Base-by-base conservation (phyloP, 2,113 vertebrate genomes). In the Origma solitaria region DNA sequence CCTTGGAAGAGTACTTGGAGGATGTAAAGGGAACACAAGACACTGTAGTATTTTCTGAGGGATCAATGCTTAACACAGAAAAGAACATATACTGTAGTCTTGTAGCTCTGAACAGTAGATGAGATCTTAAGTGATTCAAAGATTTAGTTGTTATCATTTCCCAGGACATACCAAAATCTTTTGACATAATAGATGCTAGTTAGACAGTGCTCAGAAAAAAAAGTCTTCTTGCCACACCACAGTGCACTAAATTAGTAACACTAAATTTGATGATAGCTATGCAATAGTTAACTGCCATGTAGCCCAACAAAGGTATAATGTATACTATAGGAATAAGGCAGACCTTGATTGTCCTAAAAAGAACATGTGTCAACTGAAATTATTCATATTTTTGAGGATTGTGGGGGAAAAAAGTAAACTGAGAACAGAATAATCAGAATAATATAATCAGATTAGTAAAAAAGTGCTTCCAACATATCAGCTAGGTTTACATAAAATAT, bases 401-500 rank as follows among this genome's bases (percentile, higher is more conserved):
- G 17, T 18, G 13, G 10, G 10, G 3, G 1, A n/a, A 50, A 71
- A 62, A 49, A 21, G 9, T 4, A 37, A 11, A 31, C 12, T 47
- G 27, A 49, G 16, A 40, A 33, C 15, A 20, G 3, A 20, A 42
- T 20, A 37, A 38, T 24, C n/a, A 38, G n/a, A 47, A 35, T 19
- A 40, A 6, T 13, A 35, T 47, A 53, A 44, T 44, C 13, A 40
- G 9, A 5, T 15, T 33, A 62, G 4, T 49, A 68, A 77, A 50
- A 82, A 49, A 16, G 0, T 0, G 1, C 4, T 64, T 54, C 40
- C 61, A 14, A 88, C 3, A 2, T 15, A 23, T 16, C 24, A 33
- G 38, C 38, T 58, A 77, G 19, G 5, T 24, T 44, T 13, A 38
- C 23, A 50, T 49, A 72, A 79, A 81, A 70, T 57, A 58, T 4